Evolutionary conservation across 1,140 invertebrate species (phyloP), one percentile per base, ranked within the genome.

Genomic region (Ptiloglossa arizonensis): DNA sequence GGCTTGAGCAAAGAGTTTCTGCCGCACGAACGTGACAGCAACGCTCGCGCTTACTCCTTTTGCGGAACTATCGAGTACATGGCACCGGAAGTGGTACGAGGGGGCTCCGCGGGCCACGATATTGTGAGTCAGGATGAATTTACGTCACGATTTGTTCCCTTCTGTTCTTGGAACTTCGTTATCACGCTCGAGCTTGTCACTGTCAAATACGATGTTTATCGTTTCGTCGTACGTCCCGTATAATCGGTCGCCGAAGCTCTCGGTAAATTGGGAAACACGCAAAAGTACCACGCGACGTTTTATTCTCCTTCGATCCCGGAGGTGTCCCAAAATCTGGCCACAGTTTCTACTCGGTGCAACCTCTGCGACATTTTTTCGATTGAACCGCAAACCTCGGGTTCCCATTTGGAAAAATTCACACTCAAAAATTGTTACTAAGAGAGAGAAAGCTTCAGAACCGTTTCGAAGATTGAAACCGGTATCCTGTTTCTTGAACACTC

Each of bases 31-130:
- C 87, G 92, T 86, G 27, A 94, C 91, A 84, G 83, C 69, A 91
- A 91, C 63, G 87, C 89, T 64, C 94, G 98, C 85, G 97, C 98
- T 0, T 98, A 98, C 93, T 99, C 98, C 24, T 99, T 99, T 93
- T 99, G 98, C 92, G 98, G 98, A 27, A 99, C 98, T 57, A 97
- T 99, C 79, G 98, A 99, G 89, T 98, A 98, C 89, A 98, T 98
- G 97, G 97, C 97, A 4, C 98, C 98, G 2, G 98, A 98, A 92
- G 96, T 98, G 19, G 97, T 98, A 41, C 93, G 95, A 80, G 96
- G 96, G 60, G 96, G 96, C 69, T 95, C 94, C 54, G 94, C 95
- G 67, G 97, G 97, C 41, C 97, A 98, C 91, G 97, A 98, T 95
- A 96, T 97, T 90, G 96, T 97, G 91, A 97, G 96, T 96, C 54